Conservation (phyloP, 2,888 invertebrate species). For the Halocaridina rubra region DNA sequence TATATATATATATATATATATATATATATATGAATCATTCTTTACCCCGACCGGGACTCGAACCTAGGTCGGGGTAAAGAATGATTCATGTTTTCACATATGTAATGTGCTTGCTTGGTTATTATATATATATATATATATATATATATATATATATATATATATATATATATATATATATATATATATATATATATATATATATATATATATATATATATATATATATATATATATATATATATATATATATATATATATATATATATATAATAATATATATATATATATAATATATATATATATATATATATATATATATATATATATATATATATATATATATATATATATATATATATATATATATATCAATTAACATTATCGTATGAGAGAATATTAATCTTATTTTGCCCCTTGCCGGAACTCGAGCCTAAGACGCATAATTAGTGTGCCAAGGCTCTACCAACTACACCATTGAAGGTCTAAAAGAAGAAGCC, state of each 20-base stretch:
- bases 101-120: too few species aligned
- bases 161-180: neutral
- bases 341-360: neutral
- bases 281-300: neutral
- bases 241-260: conserved; percentile 1
- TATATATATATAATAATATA: neutral
- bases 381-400: too few species aligned
- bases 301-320: neutral
- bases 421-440: too few species aligned
- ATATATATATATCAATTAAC: neutral
- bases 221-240: neutral
- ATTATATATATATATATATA: neutral
- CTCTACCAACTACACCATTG: too few species aligned
- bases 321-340: neutral
- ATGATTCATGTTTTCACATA: too few species aligned
- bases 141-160: conserved; percentile 8
- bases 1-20: conserved; percentile 8
- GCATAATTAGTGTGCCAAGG: too few species aligned
- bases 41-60: too few species aligned
- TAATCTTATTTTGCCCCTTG: too few species aligned
- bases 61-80: too few species aligned
- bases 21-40: neutral
- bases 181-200: conserved; percentile 1
- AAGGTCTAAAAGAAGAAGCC: too few species aligned
- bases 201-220: neutral